A percentile compares a stretch with the other conserved stretches of the same genome.
Conservation (phyloP, 2,113 vertebrate genomes). For the Tetrax tetrax region DNA sequence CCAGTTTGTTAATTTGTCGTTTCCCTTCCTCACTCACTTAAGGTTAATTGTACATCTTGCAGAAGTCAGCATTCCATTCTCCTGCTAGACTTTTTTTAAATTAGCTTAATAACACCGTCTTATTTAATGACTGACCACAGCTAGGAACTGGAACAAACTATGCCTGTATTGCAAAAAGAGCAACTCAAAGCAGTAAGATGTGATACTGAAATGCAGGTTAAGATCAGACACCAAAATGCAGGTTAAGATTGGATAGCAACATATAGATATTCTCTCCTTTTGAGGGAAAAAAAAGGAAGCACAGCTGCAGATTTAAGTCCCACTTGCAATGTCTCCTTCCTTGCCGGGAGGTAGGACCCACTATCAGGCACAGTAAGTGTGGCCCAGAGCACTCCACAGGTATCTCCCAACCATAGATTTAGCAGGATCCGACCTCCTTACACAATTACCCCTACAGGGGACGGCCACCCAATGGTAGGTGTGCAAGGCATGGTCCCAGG, state of each 20-base stretch:
- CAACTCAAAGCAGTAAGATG: not conserved
- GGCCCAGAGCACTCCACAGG: not conserved
- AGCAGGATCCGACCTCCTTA: not conserved
- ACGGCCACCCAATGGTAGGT: rapidly evolving
- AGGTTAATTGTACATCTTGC: slow-evolving; percentile 52
- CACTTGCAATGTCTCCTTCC: not conserved
- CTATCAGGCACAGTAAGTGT: not conserved
- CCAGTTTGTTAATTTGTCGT: slow-evolving; percentile 28
- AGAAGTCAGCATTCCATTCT: slow-evolving; percentile 35
- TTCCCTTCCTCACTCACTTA: slow-evolving; percentile 42
- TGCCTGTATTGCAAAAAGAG: not conserved
- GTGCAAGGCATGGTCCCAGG: not conserved
- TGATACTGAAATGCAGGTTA: not conserved
- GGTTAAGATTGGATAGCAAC: not conserved
- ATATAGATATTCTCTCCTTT: not conserved
- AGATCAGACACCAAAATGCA: not conserved
- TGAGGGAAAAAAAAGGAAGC: not conserved
- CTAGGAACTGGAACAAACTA: not conserved
- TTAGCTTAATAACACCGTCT: slow-evolving; percentile 41
- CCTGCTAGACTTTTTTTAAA: slow-evolving; percentile 58
- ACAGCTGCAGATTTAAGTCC: not conserved
- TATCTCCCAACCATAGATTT: not conserved
- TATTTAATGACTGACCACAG: slow-evolving; percentile 35
- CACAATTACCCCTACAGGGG: rapidly evolving
- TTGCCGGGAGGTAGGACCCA: not conserved